phyloP scores from a whole-genome alignment of 2,888 invertebrate genomes.

The Drosophila mayaguana region DNA sequence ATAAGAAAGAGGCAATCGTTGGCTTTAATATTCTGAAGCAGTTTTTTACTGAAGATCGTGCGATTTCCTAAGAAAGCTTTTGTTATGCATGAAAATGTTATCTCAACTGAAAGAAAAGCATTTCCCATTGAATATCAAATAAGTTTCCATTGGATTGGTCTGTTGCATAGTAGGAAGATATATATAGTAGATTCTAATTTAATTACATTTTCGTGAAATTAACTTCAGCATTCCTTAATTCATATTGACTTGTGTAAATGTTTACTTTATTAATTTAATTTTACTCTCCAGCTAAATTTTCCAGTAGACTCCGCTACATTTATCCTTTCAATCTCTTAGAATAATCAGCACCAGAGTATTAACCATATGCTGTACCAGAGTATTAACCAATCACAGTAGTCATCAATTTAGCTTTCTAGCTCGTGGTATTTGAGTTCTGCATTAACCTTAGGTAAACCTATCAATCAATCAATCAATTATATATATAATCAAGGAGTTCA shows the following conservation, averaged over 20 bases:
- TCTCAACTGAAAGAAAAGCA: background rate
- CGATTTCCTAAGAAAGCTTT: background rate
- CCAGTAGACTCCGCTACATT: background rate
- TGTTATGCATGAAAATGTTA: background rate
- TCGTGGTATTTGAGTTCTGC: no score
- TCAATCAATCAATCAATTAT: background rate
- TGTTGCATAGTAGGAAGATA: background rate
- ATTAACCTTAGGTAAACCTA: no score
- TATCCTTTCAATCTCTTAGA: background rate
- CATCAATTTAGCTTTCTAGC: background rate
- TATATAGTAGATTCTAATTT: background rate
- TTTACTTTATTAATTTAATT: background rate
- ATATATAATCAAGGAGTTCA: no score
- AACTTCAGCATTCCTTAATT: no score
- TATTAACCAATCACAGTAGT: background rate
- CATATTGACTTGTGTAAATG: background rate
- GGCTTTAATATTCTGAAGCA: background rate
- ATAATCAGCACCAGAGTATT: background rate
- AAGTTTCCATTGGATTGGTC: background rate
- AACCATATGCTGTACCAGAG: no score
- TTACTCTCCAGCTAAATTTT: background rate
- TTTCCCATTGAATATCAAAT: background rate
- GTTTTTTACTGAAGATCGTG: background rate
- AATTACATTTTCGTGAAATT: background rate
- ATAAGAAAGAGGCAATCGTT: background rate